Evolutionary conservation across 2,113 vertebrate species (phyloP).

Genomic region (Hystrix brachyura): DNA sequence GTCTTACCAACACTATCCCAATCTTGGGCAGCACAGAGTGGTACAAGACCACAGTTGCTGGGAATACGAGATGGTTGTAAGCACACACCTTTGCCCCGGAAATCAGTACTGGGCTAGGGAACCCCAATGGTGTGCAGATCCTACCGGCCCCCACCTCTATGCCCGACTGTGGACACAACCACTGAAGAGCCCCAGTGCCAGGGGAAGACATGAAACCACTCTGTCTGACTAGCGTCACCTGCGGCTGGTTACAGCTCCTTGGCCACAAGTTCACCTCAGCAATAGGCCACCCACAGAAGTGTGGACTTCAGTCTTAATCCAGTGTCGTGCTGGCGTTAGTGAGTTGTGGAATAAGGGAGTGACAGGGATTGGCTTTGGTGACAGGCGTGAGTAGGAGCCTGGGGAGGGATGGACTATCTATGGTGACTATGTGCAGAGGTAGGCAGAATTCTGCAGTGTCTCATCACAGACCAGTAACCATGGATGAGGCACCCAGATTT

Average conservation of each 20-base stretch:
- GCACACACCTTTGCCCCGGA: neutral
- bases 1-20: neutral
- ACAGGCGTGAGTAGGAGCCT: neutral
- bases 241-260: neutral
- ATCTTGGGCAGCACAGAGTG: neutral
- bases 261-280: neutral
- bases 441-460: neutral
- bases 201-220: neutral
- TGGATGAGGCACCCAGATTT: neutral
- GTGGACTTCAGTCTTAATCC: neutral
- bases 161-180: neutral
- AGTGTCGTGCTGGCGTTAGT: neutral
- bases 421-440: neutral
- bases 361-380: neutral
- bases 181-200: neutral
- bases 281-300: neutral
- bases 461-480: neutral
- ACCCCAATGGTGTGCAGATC: neutral
- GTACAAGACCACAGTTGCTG: neutral
- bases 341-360: no score
- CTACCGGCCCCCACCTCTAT: neutral
- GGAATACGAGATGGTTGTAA: neutral
- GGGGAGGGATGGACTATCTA: neutral
- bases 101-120: neutral
- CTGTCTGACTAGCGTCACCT: neutral